These are phyloP conservation scores for Actias luna DNA, from an alignment of 2,888 invertebrate genomes.

Conservation along the genomic window DNA sequence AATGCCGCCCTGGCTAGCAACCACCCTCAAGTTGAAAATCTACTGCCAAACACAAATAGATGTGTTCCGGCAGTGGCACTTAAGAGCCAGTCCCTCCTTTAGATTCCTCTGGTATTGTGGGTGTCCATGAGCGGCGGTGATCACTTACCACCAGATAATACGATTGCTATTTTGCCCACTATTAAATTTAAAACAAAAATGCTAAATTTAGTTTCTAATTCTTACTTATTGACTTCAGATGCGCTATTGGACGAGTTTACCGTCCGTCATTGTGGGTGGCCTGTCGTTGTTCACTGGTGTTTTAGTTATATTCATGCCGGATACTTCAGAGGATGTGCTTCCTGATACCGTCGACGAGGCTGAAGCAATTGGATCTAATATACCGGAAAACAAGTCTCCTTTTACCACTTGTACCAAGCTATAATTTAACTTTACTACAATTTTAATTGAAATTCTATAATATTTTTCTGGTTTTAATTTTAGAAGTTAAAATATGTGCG, in stretches of 20 bases:
- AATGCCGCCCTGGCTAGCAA: too few relatives aligned
- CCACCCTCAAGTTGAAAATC: too few relatives aligned
- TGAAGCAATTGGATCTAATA: slow-evolving; percentile 32
- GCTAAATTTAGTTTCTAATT: too few relatives aligned
- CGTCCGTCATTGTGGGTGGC: slow-evolving; percentile 61
- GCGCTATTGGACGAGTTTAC: slow-evolving; percentile 55
- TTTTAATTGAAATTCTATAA: background rate
- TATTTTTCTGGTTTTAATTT: background rate
- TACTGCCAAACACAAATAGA: too few relatives aligned
- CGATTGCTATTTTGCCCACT: too few relatives aligned
- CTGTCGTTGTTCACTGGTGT: slow-evolving; percentile 59
- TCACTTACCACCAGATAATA: too few relatives aligned
- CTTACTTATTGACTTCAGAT: slow-evolving; percentile 53
- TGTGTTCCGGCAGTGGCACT: too few relatives aligned
- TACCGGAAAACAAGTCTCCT: background rate
- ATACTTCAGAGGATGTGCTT: slow-evolving; percentile 57
- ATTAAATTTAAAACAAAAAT: too few relatives aligned
- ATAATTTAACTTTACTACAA: background rate
- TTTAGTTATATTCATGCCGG: slow-evolving; percentile 59
- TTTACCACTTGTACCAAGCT: slow-evolving; percentile 6
- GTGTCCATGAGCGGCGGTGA: too few relatives aligned
- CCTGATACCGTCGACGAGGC: slow-evolving; percentile 63
- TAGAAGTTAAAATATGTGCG: too few relatives aligned
- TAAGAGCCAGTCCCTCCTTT: too few relatives aligned
- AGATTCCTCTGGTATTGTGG: too few relatives aligned